These are phyloP conservation scores for Butastur rufipennis DNA, from an alignment of 2,113 vertebrate genomes.

Conservation along the genomic window DNA sequence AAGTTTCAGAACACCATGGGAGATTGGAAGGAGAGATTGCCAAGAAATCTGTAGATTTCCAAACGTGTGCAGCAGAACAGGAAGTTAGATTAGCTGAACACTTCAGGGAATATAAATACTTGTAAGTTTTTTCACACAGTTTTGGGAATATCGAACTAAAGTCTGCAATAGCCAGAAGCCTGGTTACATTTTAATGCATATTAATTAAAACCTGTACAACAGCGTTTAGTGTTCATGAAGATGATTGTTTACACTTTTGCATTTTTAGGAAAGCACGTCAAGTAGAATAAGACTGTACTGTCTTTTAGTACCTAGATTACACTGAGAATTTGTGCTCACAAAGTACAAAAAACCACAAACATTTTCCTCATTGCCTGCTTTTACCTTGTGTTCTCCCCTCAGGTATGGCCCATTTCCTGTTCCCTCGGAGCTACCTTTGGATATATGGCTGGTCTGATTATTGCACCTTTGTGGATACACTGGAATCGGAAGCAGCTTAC, in stretches of 20 bases:
- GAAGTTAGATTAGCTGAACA: not conserved
- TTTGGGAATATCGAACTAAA: conserved; percentile 56
- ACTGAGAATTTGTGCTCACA: conserved; percentile 66
- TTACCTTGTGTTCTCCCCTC: conserved; percentile 24
- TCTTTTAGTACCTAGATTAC: conserved; percentile 52
- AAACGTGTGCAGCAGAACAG: not conserved
- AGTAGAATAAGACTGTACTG: conserved; percentile 36
- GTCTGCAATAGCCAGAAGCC: conserved; percentile 61
- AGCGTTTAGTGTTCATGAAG: conserved; percentile 69
- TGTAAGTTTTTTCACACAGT: conserved; percentile 1
- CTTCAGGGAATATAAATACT: not conserved
- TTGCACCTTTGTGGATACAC: conserved; percentile 92
- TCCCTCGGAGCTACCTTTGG: conserved; percentile 90
- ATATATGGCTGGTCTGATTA: conserved; percentile 85
- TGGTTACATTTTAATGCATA: conserved; percentile 63
- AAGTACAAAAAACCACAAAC: conserved; percentile 46
- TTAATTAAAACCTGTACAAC: conserved; percentile 66
- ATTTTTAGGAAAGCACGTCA: conserved; percentile 72
- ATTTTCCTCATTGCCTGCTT: conserved; percentile 18
- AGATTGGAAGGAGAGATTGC: not conserved
- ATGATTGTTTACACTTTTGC: conserved; percentile 65
- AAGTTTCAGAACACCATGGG: not conserved
- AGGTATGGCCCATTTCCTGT: conserved; percentile 98
- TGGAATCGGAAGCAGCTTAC: conserved; percentile 94
- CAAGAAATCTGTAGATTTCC: not conserved